Evolutionary conservation across 1,140 invertebrate species (phyloP).

Genomic region (Sitodiplosis mosellana): DNA sequence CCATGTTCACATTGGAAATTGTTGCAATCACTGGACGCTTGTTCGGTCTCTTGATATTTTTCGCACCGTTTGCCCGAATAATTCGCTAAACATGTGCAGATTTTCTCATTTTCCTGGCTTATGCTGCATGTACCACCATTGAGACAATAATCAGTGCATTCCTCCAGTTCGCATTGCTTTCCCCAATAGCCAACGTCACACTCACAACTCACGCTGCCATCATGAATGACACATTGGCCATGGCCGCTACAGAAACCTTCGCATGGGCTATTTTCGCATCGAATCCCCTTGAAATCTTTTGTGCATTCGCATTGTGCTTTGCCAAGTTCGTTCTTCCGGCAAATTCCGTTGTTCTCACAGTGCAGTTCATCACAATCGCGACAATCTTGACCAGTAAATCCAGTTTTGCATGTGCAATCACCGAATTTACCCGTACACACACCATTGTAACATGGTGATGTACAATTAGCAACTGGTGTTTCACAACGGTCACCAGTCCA

Average conservation of each 20-base stretch:
- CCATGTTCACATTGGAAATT: slow-evolving; percentile 19
- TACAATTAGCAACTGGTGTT: slow-evolving; percentile 29
- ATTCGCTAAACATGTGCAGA: slow-evolving; percentile 15
- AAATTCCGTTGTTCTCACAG: slow-evolving; percentile 23
- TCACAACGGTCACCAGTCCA: slow-evolving; percentile 51
- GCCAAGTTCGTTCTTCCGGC: slow-evolving; percentile 19
- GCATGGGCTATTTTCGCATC: slow-evolving; percentile 25
- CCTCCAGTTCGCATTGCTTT: slow-evolving; percentile 33
- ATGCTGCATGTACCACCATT: slow-evolving; percentile 29
- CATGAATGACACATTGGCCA: slow-evolving; percentile 28
- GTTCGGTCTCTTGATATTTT: slow-evolving; percentile 19
- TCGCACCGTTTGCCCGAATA: slow-evolving; percentile 20
- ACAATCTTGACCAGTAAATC: slow-evolving; percentile 20
- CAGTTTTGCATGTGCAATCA: slow-evolving; percentile 18
- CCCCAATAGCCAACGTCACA: slow-evolving; percentile 34
- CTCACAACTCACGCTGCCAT: slow-evolving; percentile 24
- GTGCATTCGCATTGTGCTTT: slow-evolving; percentile 34
- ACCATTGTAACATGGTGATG: slow-evolving; percentile 24
- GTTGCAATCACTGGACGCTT: slow-evolving; percentile 20
- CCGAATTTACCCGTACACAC: slow-evolving; percentile 15
- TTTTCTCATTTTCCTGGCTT: slow-evolving; percentile 5
- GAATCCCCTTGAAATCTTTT: slow-evolving; percentile 15
- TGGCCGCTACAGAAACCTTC: slow-evolving; percentile 31
- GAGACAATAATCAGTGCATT: slow-evolving; percentile 32
- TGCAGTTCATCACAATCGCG: slow-evolving; percentile 21